phyloP scores from a whole-genome alignment of 2,888 invertebrate species.

The Microctonus aethiopoides region DNA sequence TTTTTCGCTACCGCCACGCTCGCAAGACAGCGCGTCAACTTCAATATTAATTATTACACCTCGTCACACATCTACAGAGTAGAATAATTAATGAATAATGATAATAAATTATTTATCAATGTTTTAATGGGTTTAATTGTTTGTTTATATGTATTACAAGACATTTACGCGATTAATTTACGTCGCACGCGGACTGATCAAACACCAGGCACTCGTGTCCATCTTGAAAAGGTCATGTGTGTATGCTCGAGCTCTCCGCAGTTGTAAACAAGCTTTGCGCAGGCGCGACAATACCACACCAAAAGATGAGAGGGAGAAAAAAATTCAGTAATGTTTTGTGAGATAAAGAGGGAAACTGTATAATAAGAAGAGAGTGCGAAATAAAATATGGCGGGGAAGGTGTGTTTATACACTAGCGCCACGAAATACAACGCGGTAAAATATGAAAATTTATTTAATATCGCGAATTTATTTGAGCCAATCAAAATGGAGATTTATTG shows the following conservation, averaged over 20 bases:
- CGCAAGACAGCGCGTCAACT: slow-evolving; percentile 22
- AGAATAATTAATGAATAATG: neutral
- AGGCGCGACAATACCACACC: slow-evolving; percentile 53
- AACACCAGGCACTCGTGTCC: slow-evolving; percentile 62
- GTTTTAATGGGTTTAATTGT: neutral
- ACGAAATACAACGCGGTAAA: neutral
- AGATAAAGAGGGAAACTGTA: neutral
- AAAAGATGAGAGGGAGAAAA: neutral
- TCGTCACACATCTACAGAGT: neutral
- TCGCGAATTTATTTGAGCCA: neutral
- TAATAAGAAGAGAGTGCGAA: neutral
- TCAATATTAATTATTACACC: slow-evolving; percentile 1
- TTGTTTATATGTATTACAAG: slow-evolving; percentile 24
- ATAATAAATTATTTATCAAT: neutral
- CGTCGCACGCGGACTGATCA: slow-evolving; percentile 54
- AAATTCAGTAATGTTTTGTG: neutral
- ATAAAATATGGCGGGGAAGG: neutral
- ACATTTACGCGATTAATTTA: slow-evolving; percentile 34
- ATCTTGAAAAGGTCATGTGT: slow-evolving; percentile 68
- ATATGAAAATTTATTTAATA: neutral
- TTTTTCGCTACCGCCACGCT: slow-evolving; percentile 20
- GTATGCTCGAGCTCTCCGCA: slow-evolving; percentile 62
- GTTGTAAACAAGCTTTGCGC: slow-evolving; percentile 67
- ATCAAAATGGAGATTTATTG: neutral
- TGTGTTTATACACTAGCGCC: neutral